A percentile compares a stretch with the other conserved stretches of the same genome.
These are phyloP conservation scores for Dromas ardeola DNA, from an alignment of 2,113 vertebrate species.

Conservation along the genomic window DNA sequence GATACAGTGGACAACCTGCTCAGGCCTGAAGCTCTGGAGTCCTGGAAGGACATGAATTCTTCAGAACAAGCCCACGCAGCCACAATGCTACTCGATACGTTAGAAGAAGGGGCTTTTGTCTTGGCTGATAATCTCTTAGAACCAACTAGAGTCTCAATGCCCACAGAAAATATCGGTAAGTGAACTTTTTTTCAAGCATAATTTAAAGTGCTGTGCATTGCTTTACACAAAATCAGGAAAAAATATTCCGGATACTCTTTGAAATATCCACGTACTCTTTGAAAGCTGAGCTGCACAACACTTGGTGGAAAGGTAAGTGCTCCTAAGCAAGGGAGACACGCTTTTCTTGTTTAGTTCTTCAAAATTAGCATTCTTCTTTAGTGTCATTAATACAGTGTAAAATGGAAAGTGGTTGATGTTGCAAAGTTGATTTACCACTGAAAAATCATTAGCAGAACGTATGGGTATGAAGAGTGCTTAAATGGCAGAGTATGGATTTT, in stretches of 20 bases:
- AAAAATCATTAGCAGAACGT: conserved; percentile 50
- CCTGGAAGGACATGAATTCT: conserved; percentile 98
- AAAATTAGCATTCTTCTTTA: not conserved
- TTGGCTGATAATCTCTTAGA: conserved; percentile 97
- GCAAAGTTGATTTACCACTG: conserved; percentile 18
- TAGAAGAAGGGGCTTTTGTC: conserved; percentile 98
- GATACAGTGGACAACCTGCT: conserved; percentile 98
- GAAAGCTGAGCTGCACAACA: not conserved
- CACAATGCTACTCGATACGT: conserved; percentile 95
- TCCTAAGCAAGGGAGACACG: not conserved
- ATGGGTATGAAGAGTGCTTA: not conserved
- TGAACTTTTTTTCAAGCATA: not conserved
- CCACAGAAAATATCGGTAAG: conserved; percentile 97
- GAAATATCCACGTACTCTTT: not conserved
- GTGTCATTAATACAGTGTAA: conserved; percentile 31
- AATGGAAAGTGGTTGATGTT: not conserved
- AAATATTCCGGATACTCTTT: not conserved
- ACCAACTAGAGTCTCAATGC: conserved; percentile 95
- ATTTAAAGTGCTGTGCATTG: not conserved
- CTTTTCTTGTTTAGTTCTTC: not conserved
- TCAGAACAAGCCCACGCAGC: conserved; percentile 96
- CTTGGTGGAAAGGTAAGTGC: not conserved
- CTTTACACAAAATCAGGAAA: not conserved
- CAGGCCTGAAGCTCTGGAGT: conserved; percentile 93
- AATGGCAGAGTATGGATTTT: conserved; percentile 55